Conservation (phyloP, 2,113 vertebrate species). For the Nothoprocta perdicaria region DNA sequence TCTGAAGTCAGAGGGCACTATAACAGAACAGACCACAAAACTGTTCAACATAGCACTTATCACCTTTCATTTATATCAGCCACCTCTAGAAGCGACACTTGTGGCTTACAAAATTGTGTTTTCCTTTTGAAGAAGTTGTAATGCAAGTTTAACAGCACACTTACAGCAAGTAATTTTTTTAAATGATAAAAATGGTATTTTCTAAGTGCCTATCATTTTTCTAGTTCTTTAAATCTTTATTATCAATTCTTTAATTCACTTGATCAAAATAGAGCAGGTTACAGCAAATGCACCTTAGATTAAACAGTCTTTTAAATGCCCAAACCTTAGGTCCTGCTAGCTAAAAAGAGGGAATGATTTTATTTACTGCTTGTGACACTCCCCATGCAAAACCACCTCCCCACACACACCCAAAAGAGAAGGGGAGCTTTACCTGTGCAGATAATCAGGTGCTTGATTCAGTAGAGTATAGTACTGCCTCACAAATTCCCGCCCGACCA, state of each 20-base stretch:
- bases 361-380: not conserved
- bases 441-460: constrained; percentile 96
- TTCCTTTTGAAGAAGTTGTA: too few relatives aligned
- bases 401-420: not conserved
- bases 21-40: not conserved
- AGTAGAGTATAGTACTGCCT: constrained; percentile 98
- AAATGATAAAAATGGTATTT: not conserved
- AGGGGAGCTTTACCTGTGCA: constrained; percentile 87
- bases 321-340: not conserved
- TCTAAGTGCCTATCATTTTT: too few relatives aligned
- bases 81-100: not conserved
- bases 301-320: not conserved
- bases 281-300: not conserved
- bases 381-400: too few relatives aligned
- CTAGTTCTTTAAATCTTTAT: not conserved
- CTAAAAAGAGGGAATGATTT: not conserved
- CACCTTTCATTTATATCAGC: not conserved
- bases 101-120: not conserved
- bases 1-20: not conserved
- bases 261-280: not conserved
- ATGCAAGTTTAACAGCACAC: not conserved
- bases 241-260: not conserved
- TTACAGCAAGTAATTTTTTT: not conserved
- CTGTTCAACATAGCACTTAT: not conserved
- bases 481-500: constrained; percentile 99